Conservation (phyloP, 2,888 invertebrate species). For the Toxonevra muliebris region DNA sequence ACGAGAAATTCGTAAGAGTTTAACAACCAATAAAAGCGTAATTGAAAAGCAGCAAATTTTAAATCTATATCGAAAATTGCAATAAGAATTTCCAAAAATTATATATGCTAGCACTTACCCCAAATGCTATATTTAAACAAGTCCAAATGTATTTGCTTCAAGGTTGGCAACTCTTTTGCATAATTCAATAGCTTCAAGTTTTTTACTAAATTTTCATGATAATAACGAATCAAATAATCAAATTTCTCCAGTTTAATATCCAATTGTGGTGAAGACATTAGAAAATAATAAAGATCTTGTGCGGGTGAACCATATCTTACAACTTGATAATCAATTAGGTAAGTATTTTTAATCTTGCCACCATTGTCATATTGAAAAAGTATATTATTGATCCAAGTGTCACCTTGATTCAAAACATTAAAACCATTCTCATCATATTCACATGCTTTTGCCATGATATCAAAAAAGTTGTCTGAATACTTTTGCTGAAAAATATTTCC, state of each 20-base stretch:
- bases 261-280: constrained; percentile 47
- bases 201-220: constrained; percentile 47
- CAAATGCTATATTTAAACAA: no score
- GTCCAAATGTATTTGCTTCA: constrained; percentile 54
- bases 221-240: constrained; percentile 51
- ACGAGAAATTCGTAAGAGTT: no score
- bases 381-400: constrained; percentile 53
- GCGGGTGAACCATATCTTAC: constrained; percentile 50
- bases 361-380: constrained; percentile 48
- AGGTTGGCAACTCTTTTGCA: constrained; percentile 46
- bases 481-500: background rate
- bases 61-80: no score
- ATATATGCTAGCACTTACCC: no score
- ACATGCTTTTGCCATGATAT: constrained; percentile 9
- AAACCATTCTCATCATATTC: constrained; percentile 40
- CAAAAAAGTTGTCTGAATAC: constrained; percentile 37
- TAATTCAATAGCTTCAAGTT: constrained; percentile 48
- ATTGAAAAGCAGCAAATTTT: no score
- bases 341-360: constrained; percentile 45
- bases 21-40: no score
- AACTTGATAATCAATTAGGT: constrained; percentile 50
- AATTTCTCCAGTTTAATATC: constrained; percentile 50
- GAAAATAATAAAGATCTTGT: constrained; percentile 52
- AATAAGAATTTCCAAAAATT: no score
- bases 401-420: constrained; percentile 56